These are phyloP conservation scores for Pundamilia nyererei DNA, from an alignment of 2,113 vertebrate genomes.

Conservation along the genomic window DNA sequence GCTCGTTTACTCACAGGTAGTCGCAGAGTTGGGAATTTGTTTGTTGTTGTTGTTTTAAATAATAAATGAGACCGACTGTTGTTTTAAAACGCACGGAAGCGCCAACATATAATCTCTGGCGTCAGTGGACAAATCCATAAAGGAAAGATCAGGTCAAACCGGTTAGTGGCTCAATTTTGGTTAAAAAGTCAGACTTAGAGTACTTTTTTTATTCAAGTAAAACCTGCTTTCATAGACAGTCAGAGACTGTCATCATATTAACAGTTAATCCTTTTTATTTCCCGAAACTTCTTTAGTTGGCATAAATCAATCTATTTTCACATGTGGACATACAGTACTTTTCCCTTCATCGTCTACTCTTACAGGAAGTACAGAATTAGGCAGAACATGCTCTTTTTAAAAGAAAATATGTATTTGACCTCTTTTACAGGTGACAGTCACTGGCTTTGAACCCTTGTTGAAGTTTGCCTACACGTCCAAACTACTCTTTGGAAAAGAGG, in stretches of 20 bases:
- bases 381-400: background rate
- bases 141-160: background rate
- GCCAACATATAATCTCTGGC: background rate
- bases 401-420: background rate
- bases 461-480: constrained; percentile 94
- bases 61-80: background rate
- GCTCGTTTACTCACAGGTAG: background rate
- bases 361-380: background rate
- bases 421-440: constrained; percentile 78
- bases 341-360: background rate
- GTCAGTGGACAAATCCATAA: background rate
- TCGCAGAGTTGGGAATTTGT: background rate
- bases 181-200: background rate
- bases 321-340: background rate
- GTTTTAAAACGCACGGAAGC: background rate
- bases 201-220: background rate
- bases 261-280: background rate
- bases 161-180: background rate
- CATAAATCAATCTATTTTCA: background rate
- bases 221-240: background rate
- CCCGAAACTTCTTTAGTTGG: background rate
- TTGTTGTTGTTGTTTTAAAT: background rate
- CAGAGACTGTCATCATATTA: background rate
- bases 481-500: constrained; percentile 83
- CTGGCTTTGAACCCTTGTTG: constrained; percentile 89